These are phyloP conservation scores for Pongo abelii DNA, from an alignment of 2,113 vertebrate species.

Conservation along the genomic window DNA sequence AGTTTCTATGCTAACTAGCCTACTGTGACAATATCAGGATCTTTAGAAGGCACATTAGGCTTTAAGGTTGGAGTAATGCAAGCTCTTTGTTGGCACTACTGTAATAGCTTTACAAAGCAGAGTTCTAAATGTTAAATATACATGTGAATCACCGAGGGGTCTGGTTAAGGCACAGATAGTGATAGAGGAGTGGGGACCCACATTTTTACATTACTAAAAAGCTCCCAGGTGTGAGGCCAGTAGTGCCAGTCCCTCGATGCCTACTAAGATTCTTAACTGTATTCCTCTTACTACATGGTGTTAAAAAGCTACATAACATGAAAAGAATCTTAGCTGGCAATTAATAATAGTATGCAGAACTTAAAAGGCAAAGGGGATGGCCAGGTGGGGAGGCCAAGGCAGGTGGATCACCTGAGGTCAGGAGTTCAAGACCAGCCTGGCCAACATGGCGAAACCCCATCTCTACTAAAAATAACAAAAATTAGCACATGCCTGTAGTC, in stretches of 20 bases:
- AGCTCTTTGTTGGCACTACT: constrained; percentile 24
- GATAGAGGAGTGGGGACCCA: background rate
- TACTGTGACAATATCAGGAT: background rate
- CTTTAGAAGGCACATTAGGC: constrained; percentile 41
- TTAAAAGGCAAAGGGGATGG: background rate
- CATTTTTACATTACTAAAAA: background rate
- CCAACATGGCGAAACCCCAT: too few species aligned
- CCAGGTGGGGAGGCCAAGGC: too few species aligned
- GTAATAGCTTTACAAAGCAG: background rate
- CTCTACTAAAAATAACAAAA: too few species aligned
- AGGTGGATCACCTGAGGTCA: too few species aligned
- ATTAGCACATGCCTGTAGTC: too few species aligned
- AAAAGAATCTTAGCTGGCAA: background rate
- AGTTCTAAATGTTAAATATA: background rate
- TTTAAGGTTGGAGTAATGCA: constrained; percentile 12
- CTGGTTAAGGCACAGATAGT: background rate
- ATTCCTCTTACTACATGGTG: background rate
- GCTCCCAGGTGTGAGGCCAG: background rate
- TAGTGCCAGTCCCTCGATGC: background rate
- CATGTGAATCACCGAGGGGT: background rate
- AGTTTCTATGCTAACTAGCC: background rate
- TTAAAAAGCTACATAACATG: background rate
- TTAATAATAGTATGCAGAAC: background rate
- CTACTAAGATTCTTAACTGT: background rate
- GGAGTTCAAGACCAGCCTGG: too few species aligned